Evolutionary conservation across 2,888 invertebrate genomes (phyloP), one percentile per base, ranked within the genome.

Genomic region (Nemotelus pantherinus): DNA sequence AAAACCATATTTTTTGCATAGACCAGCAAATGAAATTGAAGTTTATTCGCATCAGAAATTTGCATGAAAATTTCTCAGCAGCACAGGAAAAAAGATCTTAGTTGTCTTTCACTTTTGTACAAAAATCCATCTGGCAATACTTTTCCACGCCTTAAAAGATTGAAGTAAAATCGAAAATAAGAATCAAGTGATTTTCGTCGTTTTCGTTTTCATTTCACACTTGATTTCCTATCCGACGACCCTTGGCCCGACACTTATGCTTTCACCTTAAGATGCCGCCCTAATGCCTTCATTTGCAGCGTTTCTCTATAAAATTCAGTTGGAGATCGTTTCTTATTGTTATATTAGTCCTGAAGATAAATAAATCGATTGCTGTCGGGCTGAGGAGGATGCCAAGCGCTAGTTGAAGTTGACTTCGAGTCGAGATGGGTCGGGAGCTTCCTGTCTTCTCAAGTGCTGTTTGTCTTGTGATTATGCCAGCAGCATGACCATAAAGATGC

Each of bases 381-480:
- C 55, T 7, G 6, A 55, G 9, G 25, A 43, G 6, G 3, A 39
- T 50, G 10, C 41, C n/a, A 43, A 43, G 41, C 57, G 57, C 10
- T 9, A 57, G 9, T 25, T 10, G 47, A 47, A 60, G 72, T 25
- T 47, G 50, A 65, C 55, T 57, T 64, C 7, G 43, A 43, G 44
- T 64, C 43, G 45, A 65, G 10, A 55, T 25, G 25, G 25, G 47
- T 58, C n/a, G 60, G 64, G 75, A 48, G 41, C n/a, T n/a, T 58
- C 60, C 45, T 72, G 58, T 45, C 45, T 41, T 70, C 43, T 64
- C 25, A 45, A 55, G 64, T 64, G n/a, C 65, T 76, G 50, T 76
- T 76, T 76, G 44, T 64, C 65, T 65, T 64, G 76, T 65, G 76
- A 76, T 76, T 65, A 76, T 76, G 76, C 76, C 55, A 65, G 57